phyloP scores from a whole-genome alignment of 1,140 invertebrate species.

The Dendrolimus punctatus region DNA sequence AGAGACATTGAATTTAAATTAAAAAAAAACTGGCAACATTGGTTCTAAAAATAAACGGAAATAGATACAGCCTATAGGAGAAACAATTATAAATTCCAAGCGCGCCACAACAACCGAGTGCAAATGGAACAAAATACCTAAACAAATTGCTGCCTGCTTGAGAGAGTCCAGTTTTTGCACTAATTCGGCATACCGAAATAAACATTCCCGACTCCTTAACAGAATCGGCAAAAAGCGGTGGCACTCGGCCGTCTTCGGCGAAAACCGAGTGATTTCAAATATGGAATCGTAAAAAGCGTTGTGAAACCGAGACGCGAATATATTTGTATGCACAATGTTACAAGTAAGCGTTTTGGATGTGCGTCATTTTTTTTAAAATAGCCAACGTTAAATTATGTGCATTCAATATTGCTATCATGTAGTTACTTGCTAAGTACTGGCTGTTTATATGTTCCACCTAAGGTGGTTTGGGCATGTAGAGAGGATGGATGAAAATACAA shows the following conservation, averaged over 20 bases:
- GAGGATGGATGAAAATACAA: too few species aligned
- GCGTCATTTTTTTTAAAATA: too few species aligned
- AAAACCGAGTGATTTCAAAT: conserved; percentile 34
- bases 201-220: conserved; percentile 62
- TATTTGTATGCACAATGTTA: conserved; percentile 12
- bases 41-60: conserved; percentile 7
- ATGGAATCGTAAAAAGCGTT: conserved; percentile 42
- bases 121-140: conserved; percentile 63
- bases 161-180: conserved; percentile 62
- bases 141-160: conserved; percentile 61
- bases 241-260: conserved; percentile 28
- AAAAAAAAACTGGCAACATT: neutral
- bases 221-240: conserved; percentile 42
- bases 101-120: conserved; percentile 21
- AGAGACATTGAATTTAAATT: too few species aligned
- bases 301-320: conserved; percentile 25
- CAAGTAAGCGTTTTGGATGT: neutral
- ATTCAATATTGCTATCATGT: too few species aligned
- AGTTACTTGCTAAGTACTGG: too few species aligned
- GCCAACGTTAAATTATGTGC: too few species aligned
- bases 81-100: conserved; percentile 43
- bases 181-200: conserved; percentile 71
- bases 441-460: too few species aligned
- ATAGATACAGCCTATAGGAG: conserved; percentile 35
- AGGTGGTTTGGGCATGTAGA: too few species aligned